Base-by-base conservation (phyloP, 92 coral and sea anemone genomes). In the Chrysogorgia sp. region DNA sequence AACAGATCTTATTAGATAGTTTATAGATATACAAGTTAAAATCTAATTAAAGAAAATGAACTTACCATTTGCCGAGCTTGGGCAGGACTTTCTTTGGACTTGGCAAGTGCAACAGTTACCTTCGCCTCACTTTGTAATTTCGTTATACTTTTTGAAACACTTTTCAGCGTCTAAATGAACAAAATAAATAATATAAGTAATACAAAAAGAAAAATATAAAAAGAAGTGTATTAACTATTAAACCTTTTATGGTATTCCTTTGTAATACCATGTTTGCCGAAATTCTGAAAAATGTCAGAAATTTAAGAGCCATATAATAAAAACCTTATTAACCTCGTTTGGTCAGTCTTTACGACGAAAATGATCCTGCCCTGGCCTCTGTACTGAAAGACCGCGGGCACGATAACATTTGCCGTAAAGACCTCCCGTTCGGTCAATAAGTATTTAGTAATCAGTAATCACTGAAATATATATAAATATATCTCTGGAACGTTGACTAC, bases 51-150 rank as follows among this genome's bases (percentile, higher is more conserved):
- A 1, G 22, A 19, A 12, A 15, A 60, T 35, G 10, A 92, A 23
- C 97, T 84, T 82, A 96, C 99, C 76, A 96, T 82, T 74, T 96
- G 96, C 40, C 99, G 88, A 14, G 99, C 99, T 77, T 91, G 96
- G 22, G 87, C 76, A 22, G 97, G 99, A 59, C 96, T 89, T 79
- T 96, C 97, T 57, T 96, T 91, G 25, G 99, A 96, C 81, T 91
- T 96, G 25, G 88, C 99, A 12, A 96, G 89, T 80, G 92, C 92
- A 9, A 94, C 96, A 31, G 97, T 93, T 31, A 96, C 69, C 64
- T 96, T 96, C 19, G 90, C 93, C 72, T 96, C 99, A 49, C 90
- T 85, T 79, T 86, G 90, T 24, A 91, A 50, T 23, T 83, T 59
- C 49, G 92, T 90, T 49, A 96, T 90, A 67, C 92, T 96, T 23